Evolutionary conservation across 2,113 vertebrate species (phyloP), one percentile per base, ranked within the genome.

Genomic region (Hydrolagus affinis): DNA sequence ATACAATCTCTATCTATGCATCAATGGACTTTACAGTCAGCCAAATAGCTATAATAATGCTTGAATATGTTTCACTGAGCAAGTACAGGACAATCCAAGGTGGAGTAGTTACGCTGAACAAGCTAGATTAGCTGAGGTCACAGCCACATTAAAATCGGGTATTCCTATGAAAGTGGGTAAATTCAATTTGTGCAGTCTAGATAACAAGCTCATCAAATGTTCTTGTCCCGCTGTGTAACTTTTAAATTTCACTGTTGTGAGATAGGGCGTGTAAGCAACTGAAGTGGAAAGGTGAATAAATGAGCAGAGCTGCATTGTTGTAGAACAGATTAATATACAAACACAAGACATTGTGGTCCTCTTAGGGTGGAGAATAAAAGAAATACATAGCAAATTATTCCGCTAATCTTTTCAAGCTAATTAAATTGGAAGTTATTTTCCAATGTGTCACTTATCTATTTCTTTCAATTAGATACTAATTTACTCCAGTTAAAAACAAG

Each of bases 81-180:
- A 83, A 66, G 78, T 32, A 32, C 62, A 66, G 60, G 78, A 19
- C 78, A 83, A 83, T 68, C 25, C 60, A 83, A 83, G 78, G 78
- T 83, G 62, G 78, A 68, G 6, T 28, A 32, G 62, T 83, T 83
- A 68, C 15, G 28, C 78, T 83, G 78, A 83, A 66, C 78, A 68
- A 83, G 60, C 15, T 62, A 28, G 17, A 80, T 80, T 28, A 80
- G n/a, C 59, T 23, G 17, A 21, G 62, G 60, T 83, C 78, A 68
- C 62, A 28, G 76, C 76, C 12, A 62, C 56, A 59, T 80, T 80
- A 23, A 80, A 80, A 23, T 83, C 66, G 64, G 78, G 2, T 83
- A 32, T 0, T 64, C 30, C 15, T 19, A 10, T 32, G 8, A 10
- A 78, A 80, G 21, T 25, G 23, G 76, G 3, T 28, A 64, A 25